Base-by-base conservation (phyloP, 1,140 invertebrate genomes). In the Leptoteleia sp. region DNA sequence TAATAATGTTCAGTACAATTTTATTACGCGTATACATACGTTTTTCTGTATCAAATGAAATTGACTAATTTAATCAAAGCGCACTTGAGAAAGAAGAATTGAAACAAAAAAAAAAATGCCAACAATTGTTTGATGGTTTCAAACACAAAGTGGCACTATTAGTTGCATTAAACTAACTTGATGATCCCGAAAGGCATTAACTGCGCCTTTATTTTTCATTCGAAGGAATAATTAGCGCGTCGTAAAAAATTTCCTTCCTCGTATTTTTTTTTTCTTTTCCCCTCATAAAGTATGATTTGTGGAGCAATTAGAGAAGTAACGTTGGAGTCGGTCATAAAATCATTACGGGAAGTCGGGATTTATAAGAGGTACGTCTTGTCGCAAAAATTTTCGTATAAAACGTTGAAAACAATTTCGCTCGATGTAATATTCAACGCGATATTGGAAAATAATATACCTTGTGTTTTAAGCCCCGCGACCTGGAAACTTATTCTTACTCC, bases 271-370 rank as follows among this genome's bases (percentile, higher is more conserved):
- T 8, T 15, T 15, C 57, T 42, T 55, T 33, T 17, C 4, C 40
- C 9, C 27, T 15, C 57, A 11, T 48, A 47, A 67, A 54, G 31
- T 5, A 55, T 55, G 43, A 67, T 55, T 67, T 67, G 48, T 37
- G 37, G 25, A 31, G 25, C 40, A 43, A 35, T 61, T 54, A 33
- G 11, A 45, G 16, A 12, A 25, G 25, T 12, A 33, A 43, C 38
- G 13, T 47, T 45, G 7, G 2, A 45, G 38, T 35, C 15, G 25
- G 17, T 54, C 8, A 8, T 6, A 47, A 35, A 40, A 16, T n/a
- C 42, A 47, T 37, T 29, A 11, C 19, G 22, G 17, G 9, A n/a
- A 17, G 7, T 22, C 19, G 12, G 29, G 1, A 15, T 15, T 7
- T 31, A 7, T 9, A 15, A 29, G 40, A 11, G 50, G 13, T 4